Conservation (phyloP, 1,140 invertebrate species). For the Drosophila pseudoobscura region DNA sequence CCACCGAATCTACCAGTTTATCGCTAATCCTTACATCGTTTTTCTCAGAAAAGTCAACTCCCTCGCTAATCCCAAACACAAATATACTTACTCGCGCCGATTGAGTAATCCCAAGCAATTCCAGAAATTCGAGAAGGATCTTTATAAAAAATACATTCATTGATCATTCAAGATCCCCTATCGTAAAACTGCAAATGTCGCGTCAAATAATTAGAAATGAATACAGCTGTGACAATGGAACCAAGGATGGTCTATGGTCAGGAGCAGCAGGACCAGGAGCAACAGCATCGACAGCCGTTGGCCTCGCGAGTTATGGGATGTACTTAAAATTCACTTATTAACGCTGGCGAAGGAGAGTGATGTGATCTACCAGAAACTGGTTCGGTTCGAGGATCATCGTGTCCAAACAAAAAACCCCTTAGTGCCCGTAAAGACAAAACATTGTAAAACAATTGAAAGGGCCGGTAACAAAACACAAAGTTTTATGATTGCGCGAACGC, state of each 20-base stretch:
- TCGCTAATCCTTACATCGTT: background rate
- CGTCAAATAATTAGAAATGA: conserved; percentile 67
- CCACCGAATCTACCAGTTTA: background rate
- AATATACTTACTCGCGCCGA: conserved; percentile 35
- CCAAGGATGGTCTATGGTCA: conserved; percentile 36
- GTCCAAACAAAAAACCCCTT: conserved; percentile 77
- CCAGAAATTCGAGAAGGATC: conserved; percentile 19
- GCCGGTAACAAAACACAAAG: conserved; percentile 34
- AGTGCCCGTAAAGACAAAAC: conserved; percentile 65
- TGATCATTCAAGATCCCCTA: conserved; percentile 35
- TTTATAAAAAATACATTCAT: conserved; percentile 61
- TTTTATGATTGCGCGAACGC: conserved; percentile 62
- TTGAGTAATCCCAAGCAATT: conserved; percentile 56
- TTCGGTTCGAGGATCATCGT: conserved; percentile 32
- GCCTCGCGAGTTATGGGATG: conserved; percentile 29
- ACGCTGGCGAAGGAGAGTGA: conserved; percentile 19
- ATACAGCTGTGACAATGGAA: conserved; percentile 66
- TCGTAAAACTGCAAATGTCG: conserved; percentile 44
- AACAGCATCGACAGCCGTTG: conserved; percentile 26
- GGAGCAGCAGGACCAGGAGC: conserved; percentile 25
- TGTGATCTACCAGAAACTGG: conserved; percentile 35
- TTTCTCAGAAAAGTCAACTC: background rate
- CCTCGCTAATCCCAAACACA: conserved; percentile 30
- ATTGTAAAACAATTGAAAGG: conserved; percentile 73
- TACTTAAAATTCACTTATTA: conserved; percentile 74